phyloP scores from a whole-genome alignment of 30 jellyfish, hydroid and myxozoan species.

The Cassiopea xamachana region DNA sequence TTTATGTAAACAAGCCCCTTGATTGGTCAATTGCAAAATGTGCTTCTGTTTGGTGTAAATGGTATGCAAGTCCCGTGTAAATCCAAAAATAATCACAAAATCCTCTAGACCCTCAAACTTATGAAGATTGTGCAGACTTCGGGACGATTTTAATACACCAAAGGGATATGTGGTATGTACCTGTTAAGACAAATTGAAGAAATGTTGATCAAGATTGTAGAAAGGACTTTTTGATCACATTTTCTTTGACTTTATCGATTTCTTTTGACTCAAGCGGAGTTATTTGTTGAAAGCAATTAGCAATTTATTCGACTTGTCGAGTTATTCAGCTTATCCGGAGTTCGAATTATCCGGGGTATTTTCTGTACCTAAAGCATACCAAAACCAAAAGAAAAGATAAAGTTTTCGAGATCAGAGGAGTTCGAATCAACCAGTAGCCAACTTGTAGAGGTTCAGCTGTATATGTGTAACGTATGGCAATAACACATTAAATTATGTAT shows the following conservation, averaged over 20 bases:
- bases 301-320: neutral
- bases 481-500: too few species aligned
- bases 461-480: too few species aligned
- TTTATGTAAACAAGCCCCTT: too few species aligned
- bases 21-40: too few species aligned
- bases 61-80: too few species aligned
- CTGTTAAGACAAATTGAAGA: neutral
- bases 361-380: neutral
- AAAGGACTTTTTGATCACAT: neutral
- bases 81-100: too few species aligned
- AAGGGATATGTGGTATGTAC: too few species aligned
- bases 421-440: neutral
- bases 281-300: neutral
- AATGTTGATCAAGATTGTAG: neutral
- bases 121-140: too few species aligned
- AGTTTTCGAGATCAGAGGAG: neutral
- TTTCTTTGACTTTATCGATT: neutral
- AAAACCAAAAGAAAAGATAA: neutral
- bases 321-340: neutral
- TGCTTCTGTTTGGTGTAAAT: too few species aligned
- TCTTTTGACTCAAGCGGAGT: neutral
- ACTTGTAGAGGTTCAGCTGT: neutral
- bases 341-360: neutral
- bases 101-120: too few species aligned
- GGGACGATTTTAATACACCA: too few species aligned